Base-by-base conservation (phyloP, 2,888 invertebrate genomes). In the Pseudanteris insignis region DNA sequence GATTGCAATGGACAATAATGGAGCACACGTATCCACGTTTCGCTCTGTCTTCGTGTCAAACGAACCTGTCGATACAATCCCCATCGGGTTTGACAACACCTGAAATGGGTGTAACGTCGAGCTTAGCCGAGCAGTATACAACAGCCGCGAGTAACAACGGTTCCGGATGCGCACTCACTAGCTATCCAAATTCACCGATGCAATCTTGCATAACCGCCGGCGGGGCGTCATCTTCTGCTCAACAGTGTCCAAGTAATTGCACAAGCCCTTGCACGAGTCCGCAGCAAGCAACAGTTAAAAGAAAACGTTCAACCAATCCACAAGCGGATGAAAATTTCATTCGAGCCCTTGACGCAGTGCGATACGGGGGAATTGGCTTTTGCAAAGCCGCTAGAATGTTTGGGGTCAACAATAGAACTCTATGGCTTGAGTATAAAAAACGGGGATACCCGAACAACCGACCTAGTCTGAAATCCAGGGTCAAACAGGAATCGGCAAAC, bases 361-460 rank as follows among this genome's bases (percentile, higher is more conserved):
- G 91, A 60, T 88, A 87, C 71, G 92, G 92, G 12, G 90, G 91
- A 26, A 90, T 92, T 67, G 92, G 92, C 1, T 92, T 92, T 80
- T 92, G 92, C 79, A 91, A 91, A 73, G 92, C 92, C 5, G 92
- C 92, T 0, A 83, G 90, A 41, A 86, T 91, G 81, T 92, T 89
- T 78, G 92, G 92, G 18, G 91, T 92, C 9, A 92, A 92, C 80
- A 92, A 92, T 80, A 84, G 92, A 50, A 92, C 92, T 0, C 82
- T 92, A 1, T 92, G 92, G 92, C 81, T 92, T 26, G 92, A 92
- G 74, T 92, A 91, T 76, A 91, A 90, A 73, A 91, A 90, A 78
- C 86, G 89, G 32, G 92, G 92, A 0, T 92, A 92, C 78, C 91
- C 91, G 1, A 89, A 90, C 71, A 89, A 88, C 73, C 83, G 91